Conservation (phyloP, 2,888 invertebrate species). For the Argyresthia albistria region DNA sequence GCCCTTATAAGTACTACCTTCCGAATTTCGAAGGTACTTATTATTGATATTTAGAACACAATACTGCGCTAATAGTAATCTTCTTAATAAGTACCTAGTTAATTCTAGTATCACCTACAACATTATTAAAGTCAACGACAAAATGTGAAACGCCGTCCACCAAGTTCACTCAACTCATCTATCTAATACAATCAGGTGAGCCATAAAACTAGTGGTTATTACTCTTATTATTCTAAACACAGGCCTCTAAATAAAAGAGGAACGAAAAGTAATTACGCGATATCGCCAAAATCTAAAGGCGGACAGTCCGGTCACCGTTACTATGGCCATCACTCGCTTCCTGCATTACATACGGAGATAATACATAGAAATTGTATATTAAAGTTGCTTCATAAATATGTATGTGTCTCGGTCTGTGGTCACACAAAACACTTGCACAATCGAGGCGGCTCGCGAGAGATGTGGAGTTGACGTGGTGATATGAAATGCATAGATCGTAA, state of each 20-base stretch:
- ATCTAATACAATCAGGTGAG: constrained; percentile 5
- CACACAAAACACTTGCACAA: constrained; percentile 65
- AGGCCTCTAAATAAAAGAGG: constrained; percentile 8
- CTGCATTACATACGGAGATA: constrained; percentile 64
- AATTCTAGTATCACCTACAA: not conserved
- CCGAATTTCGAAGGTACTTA: too few relatives aligned
- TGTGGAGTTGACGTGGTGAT: constrained; percentile 14
- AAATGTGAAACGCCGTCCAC: too few relatives aligned
- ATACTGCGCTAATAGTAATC: too few relatives aligned
- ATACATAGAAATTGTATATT: constrained; percentile 72
- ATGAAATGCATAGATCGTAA: too few relatives aligned
- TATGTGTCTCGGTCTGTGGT: constrained; percentile 67
- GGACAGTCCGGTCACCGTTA: constrained; percentile 53
- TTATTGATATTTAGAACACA: too few relatives aligned
- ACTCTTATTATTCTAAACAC: constrained; percentile 8
- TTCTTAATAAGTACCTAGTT: too few relatives aligned
- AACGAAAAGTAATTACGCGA: constrained; percentile 36
- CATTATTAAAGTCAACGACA: not conserved
- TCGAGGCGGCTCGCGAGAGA: constrained; percentile 26
- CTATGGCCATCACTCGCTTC: constrained; percentile 62
- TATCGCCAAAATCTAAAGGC: constrained; percentile 33
- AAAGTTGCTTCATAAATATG: constrained; percentile 69
- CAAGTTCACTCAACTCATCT: constrained; percentile 1
- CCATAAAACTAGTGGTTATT: constrained; percentile 14
- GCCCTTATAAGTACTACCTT: too few relatives aligned